phyloP scores from a whole-genome alignment of 92 coral and sea anemone species.

The Zoanthus gigantus region DNA sequence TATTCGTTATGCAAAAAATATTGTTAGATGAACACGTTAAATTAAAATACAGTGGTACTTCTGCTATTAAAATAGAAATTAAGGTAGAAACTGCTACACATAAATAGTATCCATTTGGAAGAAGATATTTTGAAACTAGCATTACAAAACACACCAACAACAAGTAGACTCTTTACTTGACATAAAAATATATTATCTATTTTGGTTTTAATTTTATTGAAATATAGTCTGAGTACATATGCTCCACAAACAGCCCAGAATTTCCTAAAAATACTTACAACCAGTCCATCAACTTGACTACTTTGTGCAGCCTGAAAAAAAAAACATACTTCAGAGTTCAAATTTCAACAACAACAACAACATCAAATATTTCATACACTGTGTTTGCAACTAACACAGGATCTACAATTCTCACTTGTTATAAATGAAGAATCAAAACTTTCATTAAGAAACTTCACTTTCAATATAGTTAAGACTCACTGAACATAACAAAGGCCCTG shows the following conservation, averaged over 20 bases:
- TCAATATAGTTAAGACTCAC: slow-evolving; percentile 9
- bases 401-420: too few species aligned
- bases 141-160: not conserved
- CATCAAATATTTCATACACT: not conserved
- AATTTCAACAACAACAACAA: slow-evolving; percentile 8
- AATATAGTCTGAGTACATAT: not conserved
- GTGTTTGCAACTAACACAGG: not conserved
- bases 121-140: not conserved
- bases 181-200: not conserved
- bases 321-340: slow-evolving; percentile 15
- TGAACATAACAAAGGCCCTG: slow-evolving; percentile 1
- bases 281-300: slow-evolving; percentile 54
- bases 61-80: not conserved
- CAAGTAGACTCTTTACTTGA: not conserved
- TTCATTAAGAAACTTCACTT: not conserved
- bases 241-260: not conserved
- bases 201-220: not conserved
- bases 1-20: not conserved
- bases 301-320: slow-evolving; percentile 41
- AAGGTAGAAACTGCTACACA: not conserved
- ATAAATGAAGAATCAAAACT: not conserved
- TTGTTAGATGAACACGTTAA: not conserved
- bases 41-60: slow-evolving; percentile 2
- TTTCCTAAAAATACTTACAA: slow-evolving; percentile 40
- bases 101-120: not conserved